Evolutionary conservation across 2,888 invertebrate species (phyloP), one percentile per base, ranked within the genome.

Genomic region (Watsonalla cultraria): DNA sequence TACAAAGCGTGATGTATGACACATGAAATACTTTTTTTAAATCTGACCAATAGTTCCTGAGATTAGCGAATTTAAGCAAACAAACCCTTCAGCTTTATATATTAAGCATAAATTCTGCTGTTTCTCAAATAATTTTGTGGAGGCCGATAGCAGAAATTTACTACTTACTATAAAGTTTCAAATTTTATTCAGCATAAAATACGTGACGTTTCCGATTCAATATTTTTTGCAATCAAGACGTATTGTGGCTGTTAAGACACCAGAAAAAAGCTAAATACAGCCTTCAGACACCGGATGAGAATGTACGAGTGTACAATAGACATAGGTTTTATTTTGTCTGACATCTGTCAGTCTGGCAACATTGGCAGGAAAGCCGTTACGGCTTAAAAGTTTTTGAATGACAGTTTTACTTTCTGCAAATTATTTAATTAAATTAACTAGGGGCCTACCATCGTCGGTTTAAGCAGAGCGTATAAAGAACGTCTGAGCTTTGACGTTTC

Each of bases 161-260:
- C n/a, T n/a, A n/a, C n/a, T n/a, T n/a, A n/a, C n/a, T n/a, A n/a
- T n/a, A n/a, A n/a, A n/a, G n/a, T n/a, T n/a, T n/a, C n/a, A n/a
- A n/a, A n/a, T 37, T 15, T 33, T 37, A 39, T 37, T 49, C 14
- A 49, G 7, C 39, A 8, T n/a, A 37, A 48, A 14, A 37, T 37
- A 49, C 49, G 49, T 15, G 49, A 39, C 15, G 37, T 37, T 39
- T 9, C 14, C 15, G 24, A 24, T 24, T 4, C 1, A 1, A 8
- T 35, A 37, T 49, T 48, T 49, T 49, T 37, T 9, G 14, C 47
- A 56, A 60, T 60, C 59, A 60, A 57, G 53, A 60, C 8, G 24
- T 35, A 37, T 55, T 57, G 53, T 57, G 60, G 59, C 54, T 54
- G 52, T 56, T 55, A 53, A 51, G 56, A 53, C 56, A 54, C 58